These are phyloP conservation scores for Alectura lathami DNA, from an alignment of 2,113 vertebrate species.

Conservation along the genomic window DNA sequence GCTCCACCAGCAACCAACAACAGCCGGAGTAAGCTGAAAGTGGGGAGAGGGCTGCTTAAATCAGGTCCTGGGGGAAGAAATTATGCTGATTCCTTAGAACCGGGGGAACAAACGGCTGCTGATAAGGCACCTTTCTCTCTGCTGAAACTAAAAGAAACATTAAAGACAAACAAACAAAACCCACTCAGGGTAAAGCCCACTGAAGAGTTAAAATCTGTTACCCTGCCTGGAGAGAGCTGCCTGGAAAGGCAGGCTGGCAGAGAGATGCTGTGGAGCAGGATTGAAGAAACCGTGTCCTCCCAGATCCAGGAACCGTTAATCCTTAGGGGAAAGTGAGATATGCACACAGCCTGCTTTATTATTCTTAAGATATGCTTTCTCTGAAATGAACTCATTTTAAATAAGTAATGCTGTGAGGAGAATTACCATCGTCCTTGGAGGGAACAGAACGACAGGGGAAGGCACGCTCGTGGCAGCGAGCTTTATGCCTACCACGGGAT, in stretches of 20 bases:
- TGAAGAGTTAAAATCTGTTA: background rate
- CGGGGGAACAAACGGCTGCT: background rate
- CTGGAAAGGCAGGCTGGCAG: background rate
- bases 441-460: background rate
- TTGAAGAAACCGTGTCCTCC: background rate
- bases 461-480: background rate
- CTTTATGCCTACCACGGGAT: accelerated
- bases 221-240: background rate
- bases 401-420: slow-evolving; percentile 15
- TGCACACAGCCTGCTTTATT: slow-evolving; percentile 12
- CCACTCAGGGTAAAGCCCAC: background rate
- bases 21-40: background rate
- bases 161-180: background rate
- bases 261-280: background rate
- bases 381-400: slow-evolving; percentile 33
- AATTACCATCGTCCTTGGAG: background rate
- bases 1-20: background rate
- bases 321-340: background rate
- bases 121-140: background rate
- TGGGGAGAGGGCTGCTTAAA: background rate
- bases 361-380: slow-evolving; percentile 4
- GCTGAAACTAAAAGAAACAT: background rate
- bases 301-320: background rate
- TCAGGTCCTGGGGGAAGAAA: background rate
- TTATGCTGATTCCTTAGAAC: background rate